Evolutionary conservation across 2,797 vertebrate genomes (phyloP).

Genomic region (Zenarchopterus dispar): DNA sequence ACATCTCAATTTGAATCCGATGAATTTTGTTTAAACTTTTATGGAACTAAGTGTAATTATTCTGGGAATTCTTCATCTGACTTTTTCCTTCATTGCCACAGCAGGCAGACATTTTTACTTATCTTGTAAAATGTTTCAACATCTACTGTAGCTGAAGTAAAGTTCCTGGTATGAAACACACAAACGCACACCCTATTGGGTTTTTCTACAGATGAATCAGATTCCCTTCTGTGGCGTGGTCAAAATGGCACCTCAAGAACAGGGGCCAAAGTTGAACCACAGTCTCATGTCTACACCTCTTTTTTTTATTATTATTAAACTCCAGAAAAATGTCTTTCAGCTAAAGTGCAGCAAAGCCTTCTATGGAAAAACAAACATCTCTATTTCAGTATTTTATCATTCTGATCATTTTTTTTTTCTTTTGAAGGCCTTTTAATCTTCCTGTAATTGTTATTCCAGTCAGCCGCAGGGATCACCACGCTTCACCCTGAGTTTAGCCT

Average conservation of each 20-base stretch:
- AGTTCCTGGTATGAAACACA: constrained; percentile 50
- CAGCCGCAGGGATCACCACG: constrained; percentile 66
- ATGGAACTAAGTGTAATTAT: background rate
- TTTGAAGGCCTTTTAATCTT: constrained; percentile 70
- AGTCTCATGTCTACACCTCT: constrained; percentile 67
- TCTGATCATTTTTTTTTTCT: constrained; percentile 62
- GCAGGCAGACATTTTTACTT: background rate
- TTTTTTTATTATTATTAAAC: constrained; percentile 48
- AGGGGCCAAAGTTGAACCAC: constrained; percentile 73
- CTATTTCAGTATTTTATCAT: constrained; percentile 68
- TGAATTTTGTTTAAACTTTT: background rate
- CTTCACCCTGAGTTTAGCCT: constrained; percentile 68
- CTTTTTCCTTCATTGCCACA: constrained; percentile 8
- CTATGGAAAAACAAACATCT: constrained; percentile 79
- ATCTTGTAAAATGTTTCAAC: constrained; percentile 10
- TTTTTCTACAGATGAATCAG: constrained; percentile 59
- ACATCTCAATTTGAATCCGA: too few relatives aligned
- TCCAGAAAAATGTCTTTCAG: constrained; percentile 77
- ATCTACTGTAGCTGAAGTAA: constrained; percentile 9
- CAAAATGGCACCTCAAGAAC: constrained; percentile 69
- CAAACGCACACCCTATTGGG: constrained; percentile 45
- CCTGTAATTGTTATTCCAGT: constrained; percentile 77
- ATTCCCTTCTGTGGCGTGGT: constrained; percentile 45
- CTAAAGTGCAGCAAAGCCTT: constrained; percentile 54
- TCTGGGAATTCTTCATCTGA: constrained; percentile 2